Conservation (phyloP, 2,888 invertebrate species). For the Noctua pronuba region DNA sequence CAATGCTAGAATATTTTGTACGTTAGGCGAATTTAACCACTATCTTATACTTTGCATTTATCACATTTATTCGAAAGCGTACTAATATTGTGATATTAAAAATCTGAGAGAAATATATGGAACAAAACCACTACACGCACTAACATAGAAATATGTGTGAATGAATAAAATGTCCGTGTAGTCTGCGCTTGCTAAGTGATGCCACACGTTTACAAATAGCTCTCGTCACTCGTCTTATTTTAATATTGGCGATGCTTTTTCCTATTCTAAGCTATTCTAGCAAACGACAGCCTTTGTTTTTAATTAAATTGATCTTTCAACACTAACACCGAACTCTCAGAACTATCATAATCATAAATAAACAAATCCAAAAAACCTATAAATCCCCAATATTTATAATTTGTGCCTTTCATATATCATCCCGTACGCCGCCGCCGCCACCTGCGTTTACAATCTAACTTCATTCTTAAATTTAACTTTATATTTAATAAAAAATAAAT, state of each 20-base stretch:
- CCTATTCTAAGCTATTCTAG: constrained; percentile 73
- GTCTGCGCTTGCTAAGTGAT: constrained; percentile 56
- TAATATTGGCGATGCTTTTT: constrained; percentile 72
- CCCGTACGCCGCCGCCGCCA: constrained; percentile 11
- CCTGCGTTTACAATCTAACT: constrained; percentile 19
- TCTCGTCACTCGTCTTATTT: constrained; percentile 50
- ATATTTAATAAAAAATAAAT: constrained; percentile 55
- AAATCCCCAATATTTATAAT: constrained; percentile 52
- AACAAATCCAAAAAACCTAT: constrained; percentile 57
- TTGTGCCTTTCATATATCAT: constrained; percentile 43
- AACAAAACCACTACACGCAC: constrained; percentile 67
- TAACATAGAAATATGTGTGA: constrained; percentile 43
- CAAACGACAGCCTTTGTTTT: constrained; percentile 82
- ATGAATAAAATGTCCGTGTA: constrained; percentile 28
- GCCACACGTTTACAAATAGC: constrained; percentile 58
- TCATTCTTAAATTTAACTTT: constrained; percentile 28
- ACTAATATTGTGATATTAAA: constrained; percentile 59
- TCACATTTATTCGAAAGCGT: constrained; percentile 75
- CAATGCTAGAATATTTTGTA: constrained; percentile 76
- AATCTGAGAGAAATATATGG: constrained; percentile 53
- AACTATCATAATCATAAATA: constrained; percentile 64
- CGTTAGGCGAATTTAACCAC: constrained; percentile 73
- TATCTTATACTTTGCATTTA: constrained; percentile 73
- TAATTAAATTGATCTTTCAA: constrained; percentile 71
- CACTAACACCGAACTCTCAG: constrained; percentile 74